These are phyloP conservation scores for Rhinogobius similis DNA, from an alignment of 2,113 vertebrate species.

Conservation along the genomic window DNA sequence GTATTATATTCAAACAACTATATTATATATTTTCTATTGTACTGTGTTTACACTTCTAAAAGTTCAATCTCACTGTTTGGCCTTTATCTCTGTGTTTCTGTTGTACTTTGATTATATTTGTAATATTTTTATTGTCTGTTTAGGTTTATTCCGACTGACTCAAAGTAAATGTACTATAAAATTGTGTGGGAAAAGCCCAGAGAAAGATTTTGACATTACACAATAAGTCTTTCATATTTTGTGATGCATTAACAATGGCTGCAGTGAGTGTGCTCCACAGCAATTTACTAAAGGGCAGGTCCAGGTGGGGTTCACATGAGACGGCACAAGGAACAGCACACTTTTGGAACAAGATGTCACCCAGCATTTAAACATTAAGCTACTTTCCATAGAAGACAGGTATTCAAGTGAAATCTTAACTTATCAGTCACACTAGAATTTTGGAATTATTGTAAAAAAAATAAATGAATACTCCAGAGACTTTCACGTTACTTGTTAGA, in stretches of 20 bases:
- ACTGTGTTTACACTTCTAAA: too few relatives aligned
- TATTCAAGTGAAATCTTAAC: too few relatives aligned
- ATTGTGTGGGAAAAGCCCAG: constrained; percentile 89
- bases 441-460: too few relatives aligned
- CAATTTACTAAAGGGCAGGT: constrained; percentile 89
- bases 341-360: background rate
- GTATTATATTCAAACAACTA: too few relatives aligned
- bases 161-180: constrained; percentile 74
- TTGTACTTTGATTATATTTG: constrained; percentile 4
- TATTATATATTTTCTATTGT: too few relatives aligned
- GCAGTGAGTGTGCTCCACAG: constrained; percentile 97
- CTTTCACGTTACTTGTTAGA: too few relatives aligned
- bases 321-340: constrained; percentile 50
- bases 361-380: background rate
- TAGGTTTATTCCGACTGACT: constrained; percentile 93
- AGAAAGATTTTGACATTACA: too few relatives aligned
- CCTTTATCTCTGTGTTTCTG: constrained; percentile 97
- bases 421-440: too few relatives aligned
- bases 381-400: too few relatives aligned
- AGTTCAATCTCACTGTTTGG: constrained; percentile 67
- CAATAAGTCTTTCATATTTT: constrained; percentile 77
- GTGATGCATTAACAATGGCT: constrained; percentile 87
- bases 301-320: constrained; percentile 90
- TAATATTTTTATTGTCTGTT: constrained; percentile 69
- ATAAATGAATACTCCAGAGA: too few relatives aligned